Evolutionary conservation across 2,113 vertebrate genomes (phyloP), one percentile per base, ranked within the genome.

Genomic region (Rhinolophus ferrumequinum): DNA sequence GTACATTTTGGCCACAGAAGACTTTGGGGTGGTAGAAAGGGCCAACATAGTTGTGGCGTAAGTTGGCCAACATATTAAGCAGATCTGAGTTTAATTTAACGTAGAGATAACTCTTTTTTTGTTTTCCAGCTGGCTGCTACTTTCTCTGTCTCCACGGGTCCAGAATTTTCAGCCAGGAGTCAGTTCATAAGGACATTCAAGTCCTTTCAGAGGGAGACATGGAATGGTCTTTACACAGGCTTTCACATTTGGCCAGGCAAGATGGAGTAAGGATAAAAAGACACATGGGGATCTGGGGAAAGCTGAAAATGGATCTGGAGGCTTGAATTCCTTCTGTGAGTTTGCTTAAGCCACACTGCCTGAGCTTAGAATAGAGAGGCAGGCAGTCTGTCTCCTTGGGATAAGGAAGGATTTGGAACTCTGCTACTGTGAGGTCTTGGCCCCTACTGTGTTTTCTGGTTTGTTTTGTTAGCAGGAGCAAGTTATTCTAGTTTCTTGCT

Each of bases 361-460:
- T 93, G 87, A 69, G 94, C 97, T 96, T 72, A 95, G 97, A 87
- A 88, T 76, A 89, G 94, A 96, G 97, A 96, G 96, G 97, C 97
- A 94, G 95, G 97, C 97, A 97, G 96, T 95, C 95, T 98, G 97
- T 96, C 97, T 97, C 96, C 97, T 95, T 69, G 96, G 97, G 95
- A 97, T 97, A 96, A 97, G 97, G 93, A 93, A 97, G 97, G 96
- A 97, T 98, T 97, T 98, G 97, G 94, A 97, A 96, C 85, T 88
- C 95, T 44, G 91, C 4, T 88, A 94, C 89, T 97, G 93, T 97
- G 97, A 97, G 97, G 97, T 97, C 97, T 96, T 96, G 97, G 95
- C 97, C 97, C 90, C 95, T 90, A 64, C 97, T 91, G 80, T 94
- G 97, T 97, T 97, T 96, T 95, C 97, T 97, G 95, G 96, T 97